Base-by-base conservation (phyloP, 2,797 vertebrate genomes). In the Ctenosaura bakeri region DNA sequence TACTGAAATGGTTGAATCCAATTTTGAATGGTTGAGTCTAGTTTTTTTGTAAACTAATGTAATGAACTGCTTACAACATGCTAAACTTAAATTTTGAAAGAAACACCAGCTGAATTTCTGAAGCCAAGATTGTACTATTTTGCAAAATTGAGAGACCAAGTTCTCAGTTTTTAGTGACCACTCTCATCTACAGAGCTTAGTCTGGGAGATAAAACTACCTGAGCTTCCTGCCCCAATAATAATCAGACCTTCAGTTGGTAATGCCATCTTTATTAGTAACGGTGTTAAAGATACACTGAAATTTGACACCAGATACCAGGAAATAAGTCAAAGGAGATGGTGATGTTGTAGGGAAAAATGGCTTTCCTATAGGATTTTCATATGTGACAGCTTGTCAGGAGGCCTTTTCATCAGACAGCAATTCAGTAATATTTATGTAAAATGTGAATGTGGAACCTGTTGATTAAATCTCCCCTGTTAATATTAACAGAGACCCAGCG, bases 1-100 rank as follows among this genome's bases (percentile, higher is more conserved):
- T 76, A 69, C 42, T 46, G 42, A 46, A 4, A 0, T n/a, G 54
- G 73, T n/a, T 85, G 56, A 71, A 9, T 0, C 16, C 38, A 50
- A 46, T 46, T 46, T 46, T 46, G 42, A 46, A 46, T 46, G 42
- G 42, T 46, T 46, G 74, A 85, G 16, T 83, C 90, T 7, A 42
- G 20, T 77, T 59, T 77, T 46, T 78, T 35, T 46, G 29, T 77
- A 89, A 81, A 88, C 46, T 46, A 77, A 80, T 20, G 32, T 71
- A 56, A 59, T 62, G 62, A 87, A 87, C 38, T n/a, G 16, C 32
- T 78, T 46, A 89, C 64, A 50, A 18, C 18, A 69, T 42, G 26
- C 77, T 76, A 83, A 89, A 38, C 42, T 52, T 66, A 3, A 59
- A 18, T 59, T 56, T 83, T 46, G 50, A 50, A 24, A 83, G 18